Evolutionary conservation across 2,797 vertebrate species (phyloP).

Genomic region (Odontamblyopus rebecca): DNA sequence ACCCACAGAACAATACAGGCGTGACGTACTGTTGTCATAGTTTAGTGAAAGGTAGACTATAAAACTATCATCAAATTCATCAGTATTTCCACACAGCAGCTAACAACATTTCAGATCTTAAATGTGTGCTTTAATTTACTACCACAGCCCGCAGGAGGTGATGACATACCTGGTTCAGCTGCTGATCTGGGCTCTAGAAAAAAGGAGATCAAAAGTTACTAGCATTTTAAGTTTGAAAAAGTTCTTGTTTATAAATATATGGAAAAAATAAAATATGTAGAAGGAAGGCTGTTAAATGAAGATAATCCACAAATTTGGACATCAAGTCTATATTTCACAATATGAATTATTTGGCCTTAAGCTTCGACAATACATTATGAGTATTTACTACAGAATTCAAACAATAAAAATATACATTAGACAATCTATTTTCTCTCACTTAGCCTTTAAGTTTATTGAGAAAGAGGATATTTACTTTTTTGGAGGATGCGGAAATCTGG

Average conservation of each 20-base stretch:
- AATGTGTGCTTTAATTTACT: constrained; percentile 5
- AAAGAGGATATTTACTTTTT: constrained; percentile 83
- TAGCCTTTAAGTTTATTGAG: neutral
- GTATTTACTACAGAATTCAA: neutral
- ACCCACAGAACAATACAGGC: constrained; percentile 13
- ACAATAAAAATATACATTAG: neutral
- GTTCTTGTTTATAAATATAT: neutral
- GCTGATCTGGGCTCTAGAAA: constrained; percentile 91
- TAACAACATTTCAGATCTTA: constrained; percentile 25
- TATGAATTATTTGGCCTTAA: neutral
- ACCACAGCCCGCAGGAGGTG: constrained; percentile 11
- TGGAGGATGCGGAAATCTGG: constrained; percentile 97
- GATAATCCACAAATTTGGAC: neutral
- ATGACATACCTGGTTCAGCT: constrained; percentile 86
- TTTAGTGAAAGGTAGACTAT: constrained; percentile 23
- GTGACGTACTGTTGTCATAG: constrained; percentile 23
- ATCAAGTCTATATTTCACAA: no score
- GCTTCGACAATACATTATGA: neutral
- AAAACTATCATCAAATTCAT: constrained; percentile 11
- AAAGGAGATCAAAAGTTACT: constrained; percentile 14
- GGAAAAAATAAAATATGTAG: neutral
- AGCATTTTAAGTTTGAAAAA: neutral
- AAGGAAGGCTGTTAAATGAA: neutral
- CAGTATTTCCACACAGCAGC: constrained; percentile 23
- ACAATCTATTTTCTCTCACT: neutral